These are phyloP conservation scores for Melopsittacus undulatus DNA, from an alignment of 2,797 vertebrate genomes.

Conservation along the genomic window DNA sequence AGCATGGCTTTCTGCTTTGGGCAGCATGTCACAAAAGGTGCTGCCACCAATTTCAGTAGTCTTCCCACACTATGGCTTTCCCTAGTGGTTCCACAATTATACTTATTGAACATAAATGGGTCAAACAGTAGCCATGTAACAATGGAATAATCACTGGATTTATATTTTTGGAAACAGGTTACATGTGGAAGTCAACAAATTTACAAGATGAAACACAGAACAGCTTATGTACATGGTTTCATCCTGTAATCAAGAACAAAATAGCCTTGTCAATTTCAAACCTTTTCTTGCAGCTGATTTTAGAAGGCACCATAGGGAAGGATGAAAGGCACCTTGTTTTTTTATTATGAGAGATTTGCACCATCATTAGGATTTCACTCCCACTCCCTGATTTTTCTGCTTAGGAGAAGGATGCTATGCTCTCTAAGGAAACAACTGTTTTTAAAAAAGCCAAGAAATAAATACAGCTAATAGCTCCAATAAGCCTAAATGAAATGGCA, in stretches of 20 bases:
- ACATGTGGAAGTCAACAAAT: background rate
- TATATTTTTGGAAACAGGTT: background rate
- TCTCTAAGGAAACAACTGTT: background rate
- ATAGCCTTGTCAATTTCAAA: background rate
- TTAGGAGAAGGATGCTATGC: background rate
- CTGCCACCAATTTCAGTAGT: background rate
- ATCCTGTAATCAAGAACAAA: background rate
- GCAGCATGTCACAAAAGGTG: background rate
- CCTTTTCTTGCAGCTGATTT: background rate
- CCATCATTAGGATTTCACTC: background rate
- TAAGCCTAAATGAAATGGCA: background rate
- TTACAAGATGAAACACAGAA: background rate
- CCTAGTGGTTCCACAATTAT: background rate
- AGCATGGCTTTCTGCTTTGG: background rate
- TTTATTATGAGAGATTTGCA: background rate
- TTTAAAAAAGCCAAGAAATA: background rate
- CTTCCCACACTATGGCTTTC: background rate
- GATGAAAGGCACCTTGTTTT: background rate
- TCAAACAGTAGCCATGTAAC: background rate
- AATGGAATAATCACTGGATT: background rate
- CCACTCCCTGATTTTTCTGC: background rate
- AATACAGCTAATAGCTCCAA: background rate
- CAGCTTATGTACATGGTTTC: background rate
- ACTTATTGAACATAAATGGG: background rate
- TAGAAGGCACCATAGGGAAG: background rate